Evolutionary conservation across 2,113 vertebrate genomes (phyloP), one percentile per base, ranked within the genome.

Genomic region (Polypterus senegalus): DNA sequence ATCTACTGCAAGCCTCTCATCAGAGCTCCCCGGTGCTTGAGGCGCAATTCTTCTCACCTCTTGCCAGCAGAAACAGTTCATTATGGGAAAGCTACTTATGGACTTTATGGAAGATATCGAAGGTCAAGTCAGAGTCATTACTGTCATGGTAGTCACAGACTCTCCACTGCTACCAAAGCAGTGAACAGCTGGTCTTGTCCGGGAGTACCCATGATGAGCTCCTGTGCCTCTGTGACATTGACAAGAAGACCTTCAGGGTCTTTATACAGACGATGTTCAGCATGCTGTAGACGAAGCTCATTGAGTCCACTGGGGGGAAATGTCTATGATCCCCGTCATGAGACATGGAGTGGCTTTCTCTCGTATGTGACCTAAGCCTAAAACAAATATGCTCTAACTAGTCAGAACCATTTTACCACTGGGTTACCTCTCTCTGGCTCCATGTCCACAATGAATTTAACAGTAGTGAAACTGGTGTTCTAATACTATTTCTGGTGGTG

Each of bases 331-430:
- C 79, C 80, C 49, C 74, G 72, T 58, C 70, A 81, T 71, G 66
- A 83, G 1, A 64, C 85, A 63, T 92, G 89, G 89, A 92, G 80
- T 54, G 71, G 83, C 77, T 82, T 84, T 69, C 78, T 92, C 67
- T 87, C 74, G 91, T 95, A 93, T 84, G 92, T 94, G 85, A 73
- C 70, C 63, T 1, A 5, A 27, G 27, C 27, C 27, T 2, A 27
- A 27, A 27, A 27, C 27, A 27, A 27, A 27, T 27, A 27, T 27
- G 27, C 27, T 27, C 27, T 27, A 27, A 27, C 27, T 27, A 27
- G 27, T 27, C 27, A 27, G 27, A 27, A 27, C 27, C 27, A 27
- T 27, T 27, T 27, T 27, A 27, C 27, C 27, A 27, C 27, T 27
- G 27, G 27, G 27, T 27, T 27, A 27, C 27, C 27, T 2, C 27